A percentile compares a stretch with the other conserved stretches of the same genome.
Evolutionary conservation across 2,113 vertebrate species (phyloP).

Genomic region (Microcebus murinus): DNA sequence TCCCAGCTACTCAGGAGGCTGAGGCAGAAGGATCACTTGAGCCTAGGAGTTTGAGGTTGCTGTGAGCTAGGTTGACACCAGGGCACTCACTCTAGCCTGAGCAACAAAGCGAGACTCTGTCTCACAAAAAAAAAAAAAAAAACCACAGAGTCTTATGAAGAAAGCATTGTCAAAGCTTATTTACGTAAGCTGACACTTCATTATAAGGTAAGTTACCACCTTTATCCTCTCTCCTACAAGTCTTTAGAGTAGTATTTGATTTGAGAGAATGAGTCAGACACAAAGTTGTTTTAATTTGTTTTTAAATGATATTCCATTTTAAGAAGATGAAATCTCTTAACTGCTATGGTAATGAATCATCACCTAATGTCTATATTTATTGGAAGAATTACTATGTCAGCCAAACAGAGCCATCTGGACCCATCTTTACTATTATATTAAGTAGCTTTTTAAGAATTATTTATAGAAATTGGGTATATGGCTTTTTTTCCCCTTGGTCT

Average conservation of each 20-base stretch:
- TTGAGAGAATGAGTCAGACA: background rate
- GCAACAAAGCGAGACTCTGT: too few relatives aligned
- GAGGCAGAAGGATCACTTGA: too few relatives aligned
- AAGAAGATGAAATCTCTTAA: background rate
- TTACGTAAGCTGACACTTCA: background rate
- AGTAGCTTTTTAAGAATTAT: background rate
- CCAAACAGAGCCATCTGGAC: slow-evolving; percentile 9
- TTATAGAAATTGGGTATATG: background rate
- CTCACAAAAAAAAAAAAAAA: too few relatives aligned
- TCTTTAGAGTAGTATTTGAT: background rate
- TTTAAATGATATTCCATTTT: background rate
- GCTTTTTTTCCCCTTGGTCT: background rate
- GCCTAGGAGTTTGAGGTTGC: too few relatives aligned
- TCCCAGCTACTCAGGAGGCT: too few relatives aligned
- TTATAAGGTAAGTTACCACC: background rate
- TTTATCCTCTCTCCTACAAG: background rate
- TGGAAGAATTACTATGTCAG: background rate
- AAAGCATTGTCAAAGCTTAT: background rate
- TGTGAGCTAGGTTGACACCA: too few relatives aligned
- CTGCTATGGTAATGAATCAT: background rate
- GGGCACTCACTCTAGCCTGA: too few relatives aligned
- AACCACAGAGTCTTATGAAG: background rate
- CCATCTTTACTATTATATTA: background rate
- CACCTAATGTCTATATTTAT: background rate
- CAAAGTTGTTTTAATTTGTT: slow-evolving; percentile 9